A percentile compares a stretch with the other conserved stretches of the same genome.
Evolutionary conservation across 92 coral and sea anemone genomes (phyloP).

Genomic region (Nematostella vectensis): DNA sequence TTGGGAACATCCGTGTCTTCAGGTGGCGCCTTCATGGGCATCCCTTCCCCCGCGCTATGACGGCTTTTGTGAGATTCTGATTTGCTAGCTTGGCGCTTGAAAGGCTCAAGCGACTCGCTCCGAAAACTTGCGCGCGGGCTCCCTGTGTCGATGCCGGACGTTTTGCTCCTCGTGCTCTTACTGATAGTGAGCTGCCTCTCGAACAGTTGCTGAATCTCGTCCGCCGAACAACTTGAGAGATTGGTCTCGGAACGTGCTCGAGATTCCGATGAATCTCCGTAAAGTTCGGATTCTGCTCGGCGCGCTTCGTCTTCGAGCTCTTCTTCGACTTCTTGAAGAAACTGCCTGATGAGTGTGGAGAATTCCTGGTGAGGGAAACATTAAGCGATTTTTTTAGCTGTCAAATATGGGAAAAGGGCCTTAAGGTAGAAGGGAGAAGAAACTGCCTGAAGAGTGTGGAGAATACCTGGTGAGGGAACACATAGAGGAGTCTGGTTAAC

Average conservation of each 20-base stretch:
- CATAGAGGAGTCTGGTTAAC: too few relatives aligned
- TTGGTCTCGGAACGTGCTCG: conserved; percentile 21
- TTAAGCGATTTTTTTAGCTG: too few relatives aligned
- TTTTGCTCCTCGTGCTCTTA: background rate
- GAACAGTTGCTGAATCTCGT: conserved; percentile 20
- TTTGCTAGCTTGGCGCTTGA: conserved; percentile 20
- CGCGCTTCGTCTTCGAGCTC: conserved; percentile 37
- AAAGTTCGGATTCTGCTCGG: conserved; percentile 13
- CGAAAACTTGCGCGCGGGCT: conserved; percentile 18
- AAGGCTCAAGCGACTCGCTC: conserved; percentile 15
- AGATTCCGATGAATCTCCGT: background rate
- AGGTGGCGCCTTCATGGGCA: conserved; percentile 8
- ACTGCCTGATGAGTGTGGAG: conserved; percentile 32
- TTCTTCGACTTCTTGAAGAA: conserved; percentile 36
- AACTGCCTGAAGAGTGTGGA: too few relatives aligned
- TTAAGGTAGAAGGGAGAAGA: too few relatives aligned
- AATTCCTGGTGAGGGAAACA: conserved; percentile 52
- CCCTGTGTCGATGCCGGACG: background rate
- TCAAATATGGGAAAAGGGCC: too few relatives aligned
- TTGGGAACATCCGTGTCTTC: conserved; percentile 21
- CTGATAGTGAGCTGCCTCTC: conserved; percentile 17
- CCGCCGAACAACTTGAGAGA: conserved; percentile 21
- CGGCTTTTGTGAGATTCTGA: background rate
- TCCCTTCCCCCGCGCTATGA: background rate
- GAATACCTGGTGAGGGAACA: too few relatives aligned